Percentiles rank a stretch among this genome's conserved stretches.
These are phyloP conservation scores for Hydractinia echinata DNA, from an alignment of 30 jellyfish, hydroid and myxozoan species.

Conservation along the genomic window DNA sequence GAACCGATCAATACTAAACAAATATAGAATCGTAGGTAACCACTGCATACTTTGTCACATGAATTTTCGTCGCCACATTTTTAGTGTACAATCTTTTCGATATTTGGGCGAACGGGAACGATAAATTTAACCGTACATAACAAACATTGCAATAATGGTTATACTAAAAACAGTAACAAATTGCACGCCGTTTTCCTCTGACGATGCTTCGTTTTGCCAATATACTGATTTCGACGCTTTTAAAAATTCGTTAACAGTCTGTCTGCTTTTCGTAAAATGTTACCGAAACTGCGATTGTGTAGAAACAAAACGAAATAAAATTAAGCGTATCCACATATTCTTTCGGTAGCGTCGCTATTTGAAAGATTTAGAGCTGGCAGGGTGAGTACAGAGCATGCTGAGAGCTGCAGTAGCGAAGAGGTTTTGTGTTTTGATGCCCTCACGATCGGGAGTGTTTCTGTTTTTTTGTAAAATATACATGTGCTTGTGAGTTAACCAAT, in stretches of 20 bases:
- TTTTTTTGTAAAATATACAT: slow-evolving; percentile 21
- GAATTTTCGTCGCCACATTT: slow-evolving; percentile 17
- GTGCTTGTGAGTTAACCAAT: slow-evolving; percentile 18
- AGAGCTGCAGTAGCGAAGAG: slow-evolving; percentile 72
- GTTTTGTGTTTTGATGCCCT: slow-evolving; percentile 83
- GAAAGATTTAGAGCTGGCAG: slow-evolving; percentile 52
- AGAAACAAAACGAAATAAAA: slow-evolving; percentile 74
- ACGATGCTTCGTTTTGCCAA: slow-evolving; percentile 68
- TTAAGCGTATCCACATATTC: slow-evolving; percentile 44
- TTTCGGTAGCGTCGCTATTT: slow-evolving; percentile 11
- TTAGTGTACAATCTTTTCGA: slow-evolving; percentile 1
- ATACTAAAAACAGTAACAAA: slow-evolving; percentile 62
- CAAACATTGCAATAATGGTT: slow-evolving; percentile 51
- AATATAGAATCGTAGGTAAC: slow-evolving; percentile 42
- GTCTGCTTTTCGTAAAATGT: slow-evolving; percentile 97
- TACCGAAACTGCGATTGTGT: slow-evolving; percentile 84
- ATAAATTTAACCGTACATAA: slow-evolving; percentile 48
- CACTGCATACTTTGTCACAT: slow-evolving; percentile 65
- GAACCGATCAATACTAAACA: slow-evolving; percentile 51
- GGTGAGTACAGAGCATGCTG: slow-evolving; percentile 50
- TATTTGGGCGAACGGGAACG: slow-evolving; percentile 59
- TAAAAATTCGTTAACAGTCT: slow-evolving; percentile 83
- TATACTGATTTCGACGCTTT: slow-evolving; percentile 67
- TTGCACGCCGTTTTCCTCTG: slow-evolving; percentile 76
- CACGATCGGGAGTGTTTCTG: slow-evolving; percentile 84